Percentiles rank a stretch among this genome's conserved stretches.
These are phyloP conservation scores for Philopedon plagiatum DNA, from an alignment of 2,888 invertebrate species.

Conservation along the genomic window DNA sequence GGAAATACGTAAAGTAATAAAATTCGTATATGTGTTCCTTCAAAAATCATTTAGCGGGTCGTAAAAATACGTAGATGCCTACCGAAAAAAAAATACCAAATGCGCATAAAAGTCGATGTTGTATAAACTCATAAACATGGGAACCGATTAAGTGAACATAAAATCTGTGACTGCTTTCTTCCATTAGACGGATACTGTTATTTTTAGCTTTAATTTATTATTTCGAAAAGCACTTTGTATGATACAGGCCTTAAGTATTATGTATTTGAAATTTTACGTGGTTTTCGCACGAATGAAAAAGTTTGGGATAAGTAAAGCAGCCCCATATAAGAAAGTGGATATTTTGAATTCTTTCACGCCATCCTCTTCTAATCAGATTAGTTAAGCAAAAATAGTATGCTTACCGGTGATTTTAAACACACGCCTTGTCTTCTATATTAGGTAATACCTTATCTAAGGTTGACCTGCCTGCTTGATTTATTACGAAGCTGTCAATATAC, in stretches of 20 bases:
- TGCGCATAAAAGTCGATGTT: neutral
- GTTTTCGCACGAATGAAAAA: too few species aligned
- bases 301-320: too few species aligned
- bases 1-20: conserved; percentile 7
- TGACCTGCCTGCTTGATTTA: too few species aligned
- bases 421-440: too few species aligned
- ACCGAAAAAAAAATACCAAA: neutral
- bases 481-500: too few species aligned
- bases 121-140: conserved; percentile 12
- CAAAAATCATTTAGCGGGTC: conserved; percentile 14
- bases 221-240: neutral
- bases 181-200: neutral
- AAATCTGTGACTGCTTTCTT: neutral
- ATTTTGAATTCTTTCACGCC: too few species aligned
- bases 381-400: too few species aligned
- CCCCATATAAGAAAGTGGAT: too few species aligned
- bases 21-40: neutral
- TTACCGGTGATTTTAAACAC: too few species aligned
- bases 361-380: too few species aligned
- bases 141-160: conserved; percentile 13
- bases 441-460: too few species aligned
- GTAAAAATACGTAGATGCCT: neutral
- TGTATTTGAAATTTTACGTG: too few species aligned
- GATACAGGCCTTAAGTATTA: neutral
- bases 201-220: neutral